A percentile compares a stretch with the other conserved stretches of the same genome.
phyloP scores from a whole-genome alignment of 2,888 invertebrate species.

The Lycophotia porphyrea region DNA sequence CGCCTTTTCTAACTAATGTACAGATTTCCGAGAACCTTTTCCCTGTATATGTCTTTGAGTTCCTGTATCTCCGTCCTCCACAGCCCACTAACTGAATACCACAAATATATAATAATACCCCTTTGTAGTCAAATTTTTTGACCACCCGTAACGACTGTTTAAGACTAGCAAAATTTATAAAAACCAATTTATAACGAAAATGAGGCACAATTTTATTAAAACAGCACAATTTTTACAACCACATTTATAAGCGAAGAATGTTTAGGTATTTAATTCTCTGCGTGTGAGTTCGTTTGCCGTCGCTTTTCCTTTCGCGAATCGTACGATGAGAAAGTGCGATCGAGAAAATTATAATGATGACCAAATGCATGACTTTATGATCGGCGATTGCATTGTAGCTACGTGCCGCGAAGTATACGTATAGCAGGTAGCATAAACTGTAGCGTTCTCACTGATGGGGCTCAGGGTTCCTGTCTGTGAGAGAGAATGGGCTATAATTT shows the following conservation, averaged over 20 bases:
- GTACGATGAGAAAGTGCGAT: conserved; percentile 37
- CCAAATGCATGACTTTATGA: conserved; percentile 31
- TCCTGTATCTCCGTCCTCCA: background rate
- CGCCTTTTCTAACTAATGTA: background rate
- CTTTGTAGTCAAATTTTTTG: background rate
- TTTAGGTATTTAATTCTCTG: conserved; percentile 29
- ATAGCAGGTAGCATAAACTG: background rate
- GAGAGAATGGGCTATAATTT: background rate
- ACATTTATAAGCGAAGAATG: conserved; percentile 28
- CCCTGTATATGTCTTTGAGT: background rate
- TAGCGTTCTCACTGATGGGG: background rate
- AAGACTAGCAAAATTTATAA: background rate
- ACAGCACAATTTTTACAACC: background rate
- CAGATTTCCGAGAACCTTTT: background rate
- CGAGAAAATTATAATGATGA: conserved; percentile 38
- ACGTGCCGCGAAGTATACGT: background rate
- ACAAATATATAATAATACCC: too few relatives aligned
- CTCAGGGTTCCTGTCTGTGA: background rate
- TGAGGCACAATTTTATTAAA: background rate
- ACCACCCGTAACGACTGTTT: background rate
- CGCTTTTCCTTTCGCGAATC: conserved; percentile 38
- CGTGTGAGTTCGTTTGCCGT: conserved; percentile 23
- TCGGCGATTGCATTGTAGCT: conserved; percentile 1
- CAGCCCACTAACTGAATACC: background rate
- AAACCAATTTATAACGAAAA: background rate